Percentiles rank a stretch among this genome's conserved stretches.
Evolutionary conservation across 2,888 invertebrate species (phyloP).

Genomic region (Exocentrus adspersus): DNA sequence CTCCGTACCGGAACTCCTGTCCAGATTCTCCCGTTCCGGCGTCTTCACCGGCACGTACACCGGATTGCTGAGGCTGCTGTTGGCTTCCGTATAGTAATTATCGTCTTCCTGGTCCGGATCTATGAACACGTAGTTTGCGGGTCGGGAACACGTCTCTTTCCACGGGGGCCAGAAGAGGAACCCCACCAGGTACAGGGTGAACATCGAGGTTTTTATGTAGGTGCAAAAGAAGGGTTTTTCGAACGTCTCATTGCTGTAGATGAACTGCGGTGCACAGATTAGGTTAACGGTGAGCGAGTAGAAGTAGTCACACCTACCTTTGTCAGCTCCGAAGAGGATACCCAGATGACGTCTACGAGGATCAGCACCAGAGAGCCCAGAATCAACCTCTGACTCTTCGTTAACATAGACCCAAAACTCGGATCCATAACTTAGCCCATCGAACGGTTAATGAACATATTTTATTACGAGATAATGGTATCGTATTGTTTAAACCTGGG

Average conservation of each 20-base stretch:
- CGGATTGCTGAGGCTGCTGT: constrained; percentile 76
- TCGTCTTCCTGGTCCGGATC: constrained; percentile 83
- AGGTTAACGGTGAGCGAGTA: no score
- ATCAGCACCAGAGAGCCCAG: constrained; percentile 88
- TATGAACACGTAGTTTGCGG: constrained; percentile 78
- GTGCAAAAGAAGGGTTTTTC: constrained; percentile 96
- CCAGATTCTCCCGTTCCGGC: constrained; percentile 66
- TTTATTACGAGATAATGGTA: constrained; percentile 6
- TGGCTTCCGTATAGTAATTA: constrained; percentile 76
- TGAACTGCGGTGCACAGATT: no score
- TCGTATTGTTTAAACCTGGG: constrained; percentile 15
- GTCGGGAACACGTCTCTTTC: constrained; percentile 78
- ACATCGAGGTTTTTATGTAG: constrained; percentile 94
- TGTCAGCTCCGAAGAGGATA: constrained; percentile 92
- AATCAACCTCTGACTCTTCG: constrained; percentile 77
- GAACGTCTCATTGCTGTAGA: constrained; percentile 84
- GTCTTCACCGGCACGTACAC: constrained; percentile 90
- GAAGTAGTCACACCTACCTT: constrained; percentile 73
- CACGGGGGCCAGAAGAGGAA: constrained; percentile 91
- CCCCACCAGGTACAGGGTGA: constrained; percentile 89
- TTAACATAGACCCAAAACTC: constrained; percentile 64
- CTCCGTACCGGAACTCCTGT: constrained; percentile 77
- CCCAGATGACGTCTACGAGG: constrained; percentile 95
- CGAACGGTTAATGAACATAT: no score
- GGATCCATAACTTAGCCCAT: constrained; percentile 33